Base-by-base conservation (phyloP, 1,140 invertebrate genomes). In the Drosophila willistoni region DNA sequence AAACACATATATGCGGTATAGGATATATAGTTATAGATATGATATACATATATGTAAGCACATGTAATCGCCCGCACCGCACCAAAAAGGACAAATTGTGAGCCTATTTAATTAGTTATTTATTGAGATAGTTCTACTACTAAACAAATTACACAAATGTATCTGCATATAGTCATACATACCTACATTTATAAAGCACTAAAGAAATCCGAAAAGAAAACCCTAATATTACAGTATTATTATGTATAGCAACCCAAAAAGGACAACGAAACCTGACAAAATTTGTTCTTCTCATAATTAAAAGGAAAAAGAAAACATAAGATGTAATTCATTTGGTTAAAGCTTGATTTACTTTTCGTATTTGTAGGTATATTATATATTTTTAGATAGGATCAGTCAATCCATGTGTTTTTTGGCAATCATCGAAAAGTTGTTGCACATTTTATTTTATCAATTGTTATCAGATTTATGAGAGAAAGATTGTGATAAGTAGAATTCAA, bases 401-500 rank as follows among this genome's bases (percentile, higher is more conserved):
- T 59, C 13, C 25, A n/a, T 19, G 3, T 59, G 14, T 33, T 36
- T 36, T 59, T 39, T 59, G 55, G 55, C 39, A 61, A 42, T 39
- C 33, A 42, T 42, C 33, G 55, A 41, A 33, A 64, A 42, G 34
- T 60, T 64, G 56, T 65, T 70, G 36, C 34, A 25, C 25, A 77
- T 61, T n/a, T 33, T n/a, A 12, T 60, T 57, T 56, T 29, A 29
- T 1, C 54, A 56, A 56, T 56, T 33, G 25, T 56, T 56, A 34
- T 29, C 25, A 57, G 25, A 57, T 33, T 36, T 51, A 51, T 19
- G 17, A 81, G 59, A 73, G 81, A 71, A 75, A 22, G 19, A 79
- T 72, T 87, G 82, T 85, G 82, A 85, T 85, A 85, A 72, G 68
- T 55, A 68, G 57, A 72, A 68, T 56, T 71, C 14, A 44, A 62